Base-by-base conservation (phyloP, 2,888 invertebrate genomes). In the Nasonia oneida region DNA sequence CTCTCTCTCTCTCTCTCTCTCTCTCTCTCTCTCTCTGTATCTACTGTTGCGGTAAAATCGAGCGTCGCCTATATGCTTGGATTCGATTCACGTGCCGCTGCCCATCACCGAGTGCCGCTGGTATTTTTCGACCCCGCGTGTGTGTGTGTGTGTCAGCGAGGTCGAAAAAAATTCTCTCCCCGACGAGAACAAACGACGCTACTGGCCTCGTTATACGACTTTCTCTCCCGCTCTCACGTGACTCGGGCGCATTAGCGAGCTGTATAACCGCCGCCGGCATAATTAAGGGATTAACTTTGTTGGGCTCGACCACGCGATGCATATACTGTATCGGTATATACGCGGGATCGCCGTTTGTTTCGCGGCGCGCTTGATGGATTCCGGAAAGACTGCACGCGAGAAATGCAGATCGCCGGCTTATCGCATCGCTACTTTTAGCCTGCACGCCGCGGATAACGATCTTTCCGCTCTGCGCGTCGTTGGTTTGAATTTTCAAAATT, bases 201-300 rank as follows among this genome's bases (percentile, higher is more conserved):
- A 61, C 42, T 37, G 83, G 77, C 71, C 77, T 57, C 33, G 83
- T 71, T 70, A 14, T 64, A 29, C 18, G 53, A 61, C 57, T 61
- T 61, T 8, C 53, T 5, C 23, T 61, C 57, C 23, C n/a, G 8
- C 57, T 61, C 57, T 67, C 70, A 29, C 77, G 70, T 77, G 71
- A 76, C 70, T 70, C 53, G 29, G 29, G 23, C 83, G 12, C 67
- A 70, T 83, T 83, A 74, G 39, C 14, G 23, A 29, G 67, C 23
- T 12, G 2, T 2, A 6, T 42, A 15, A 37, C 53, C n/a, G 23
- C 42, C 42, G n/a, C 6, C n/a, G 57, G 70, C 76, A 77, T 70
- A 83, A 77, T 83, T 83, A 76, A 70, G 50, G 83, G 67, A 83
- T 83, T 83, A 77, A 47, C 81, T 47, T 29, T 75, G 70, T 29